Conservation (phyloP, 2,797 vertebrate genomes). For the Sebastes jordani region DNA sequence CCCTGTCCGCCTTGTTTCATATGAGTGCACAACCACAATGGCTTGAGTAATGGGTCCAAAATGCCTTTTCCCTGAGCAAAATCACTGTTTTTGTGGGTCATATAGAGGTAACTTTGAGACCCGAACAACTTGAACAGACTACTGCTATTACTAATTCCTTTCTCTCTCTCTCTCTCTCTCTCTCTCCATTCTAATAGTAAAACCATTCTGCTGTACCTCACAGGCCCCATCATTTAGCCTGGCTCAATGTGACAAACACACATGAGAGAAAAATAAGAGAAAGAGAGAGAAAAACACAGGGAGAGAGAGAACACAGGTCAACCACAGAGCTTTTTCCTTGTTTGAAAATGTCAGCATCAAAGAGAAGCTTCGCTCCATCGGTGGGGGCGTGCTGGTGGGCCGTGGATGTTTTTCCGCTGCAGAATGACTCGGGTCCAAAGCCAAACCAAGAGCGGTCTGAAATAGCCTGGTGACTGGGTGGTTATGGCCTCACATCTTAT, state of each 20-base stretch:
- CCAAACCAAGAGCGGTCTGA: constrained; percentile 46
- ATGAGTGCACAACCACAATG: constrained; percentile 73
- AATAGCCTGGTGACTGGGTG: constrained; percentile 48
- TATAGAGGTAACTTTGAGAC: constrained; percentile 65
- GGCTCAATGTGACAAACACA: constrained; percentile 30
- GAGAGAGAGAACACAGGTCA: constrained; percentile 68
- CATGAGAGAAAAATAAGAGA: constrained; percentile 20
- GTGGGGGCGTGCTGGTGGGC: constrained; percentile 44
- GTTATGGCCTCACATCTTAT: constrained; percentile 45
- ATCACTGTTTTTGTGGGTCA: constrained; percentile 73
- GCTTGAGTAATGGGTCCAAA: constrained; percentile 78
- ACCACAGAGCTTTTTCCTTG: constrained; percentile 68
- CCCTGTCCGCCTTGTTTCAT: constrained; percentile 70
- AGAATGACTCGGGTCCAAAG: constrained; percentile 54
- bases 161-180: constrained; percentile 3
- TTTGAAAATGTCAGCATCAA: constrained; percentile 74
- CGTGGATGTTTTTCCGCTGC: constrained; percentile 49
- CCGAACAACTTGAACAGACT: constrained; percentile 61
- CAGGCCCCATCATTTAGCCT: constrained; percentile 43
- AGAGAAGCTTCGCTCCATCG: constrained; percentile 45
- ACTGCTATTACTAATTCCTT: constrained; percentile 66
- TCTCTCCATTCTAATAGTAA: constrained; percentile 56
- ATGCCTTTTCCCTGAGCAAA: constrained; percentile 69
- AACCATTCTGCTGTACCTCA: constrained; percentile 46
- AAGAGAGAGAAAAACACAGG: constrained; percentile 13